phyloP scores from a whole-genome alignment of 2,888 invertebrate species.

The Protula sp. region DNA sequence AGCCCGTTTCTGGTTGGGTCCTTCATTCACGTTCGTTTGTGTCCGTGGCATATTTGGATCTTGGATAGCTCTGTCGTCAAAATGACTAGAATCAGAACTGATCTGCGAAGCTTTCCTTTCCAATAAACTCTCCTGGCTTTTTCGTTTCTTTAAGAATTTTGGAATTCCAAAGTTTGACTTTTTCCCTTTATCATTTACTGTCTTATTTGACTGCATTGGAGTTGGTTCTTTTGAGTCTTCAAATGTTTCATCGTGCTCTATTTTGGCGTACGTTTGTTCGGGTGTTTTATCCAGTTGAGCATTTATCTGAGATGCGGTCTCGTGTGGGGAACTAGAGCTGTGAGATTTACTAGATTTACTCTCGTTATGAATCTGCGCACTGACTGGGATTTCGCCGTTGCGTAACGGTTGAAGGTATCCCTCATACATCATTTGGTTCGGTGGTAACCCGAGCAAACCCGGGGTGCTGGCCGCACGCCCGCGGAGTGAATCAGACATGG shows the following conservation, averaged over 20 bases:
- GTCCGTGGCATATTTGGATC: too few species aligned
- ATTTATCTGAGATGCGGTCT: neutral
- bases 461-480: neutral
- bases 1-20: neutral
- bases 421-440: neutral
- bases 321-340: neutral
- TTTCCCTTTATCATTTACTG: neutral
- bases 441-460: neutral
- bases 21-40: neutral
- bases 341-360: neutral
- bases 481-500: neutral
- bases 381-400: neutral
- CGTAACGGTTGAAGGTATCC: neutral
- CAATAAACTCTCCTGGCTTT: neutral
- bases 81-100: conserved; percentile 5
- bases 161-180: neutral
- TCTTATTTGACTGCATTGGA: neutral
- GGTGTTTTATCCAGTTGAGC: neutral
- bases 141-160: neutral
- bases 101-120: neutral
- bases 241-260: neutral
- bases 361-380: neutral
- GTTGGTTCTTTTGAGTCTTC: neutral
- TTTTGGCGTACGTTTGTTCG: neutral
- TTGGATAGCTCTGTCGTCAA: too few species aligned